Percentiles rank a stretch among this genome's conserved stretches.
phyloP scores from a whole-genome alignment of 1,140 invertebrate genomes.

The Aphaenogaster floridana region DNA sequence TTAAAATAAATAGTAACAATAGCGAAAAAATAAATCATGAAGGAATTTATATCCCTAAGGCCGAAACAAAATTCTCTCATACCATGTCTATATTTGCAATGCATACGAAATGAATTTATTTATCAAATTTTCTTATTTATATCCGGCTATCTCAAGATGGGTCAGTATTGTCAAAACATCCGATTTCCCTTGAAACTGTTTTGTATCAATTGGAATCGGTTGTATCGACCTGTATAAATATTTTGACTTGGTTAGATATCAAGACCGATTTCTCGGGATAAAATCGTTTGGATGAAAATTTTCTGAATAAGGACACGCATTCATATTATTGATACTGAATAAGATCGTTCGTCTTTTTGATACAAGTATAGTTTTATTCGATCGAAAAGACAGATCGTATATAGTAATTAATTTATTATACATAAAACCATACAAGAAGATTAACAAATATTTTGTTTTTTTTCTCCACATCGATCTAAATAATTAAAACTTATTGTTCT shows the following conservation, averaged over 20 bases:
- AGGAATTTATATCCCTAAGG: neutral
- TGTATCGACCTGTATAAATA: slow-evolving; percentile 1
- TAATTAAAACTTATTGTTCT: neutral
- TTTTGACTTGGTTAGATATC: neutral
- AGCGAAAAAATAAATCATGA: neutral
- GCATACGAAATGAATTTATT: neutral
- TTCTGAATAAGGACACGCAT: neutral
- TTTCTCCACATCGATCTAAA: neutral
- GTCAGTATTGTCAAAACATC: neutral
- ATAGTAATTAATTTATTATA: slow-evolving; percentile 8
- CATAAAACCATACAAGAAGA: neutral
- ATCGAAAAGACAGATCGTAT: neutral
- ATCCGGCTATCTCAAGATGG: neutral
- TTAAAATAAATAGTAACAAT: neutral
- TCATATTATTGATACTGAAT: slow-evolving; percentile 13
- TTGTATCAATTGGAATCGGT: neutral
- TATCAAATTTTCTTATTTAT: slow-evolving; percentile 18
- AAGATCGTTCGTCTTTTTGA: neutral
- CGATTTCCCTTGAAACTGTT: neutral
- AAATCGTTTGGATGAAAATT: neutral
- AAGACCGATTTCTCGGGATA: neutral
- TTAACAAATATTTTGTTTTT: neutral
- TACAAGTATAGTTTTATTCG: neutral
- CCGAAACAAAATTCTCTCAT: neutral
- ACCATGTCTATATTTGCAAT: neutral